Evolutionary conservation across 2,797 vertebrate genomes (phyloP).

Genomic region (Rhynchonycteris naso): DNA sequence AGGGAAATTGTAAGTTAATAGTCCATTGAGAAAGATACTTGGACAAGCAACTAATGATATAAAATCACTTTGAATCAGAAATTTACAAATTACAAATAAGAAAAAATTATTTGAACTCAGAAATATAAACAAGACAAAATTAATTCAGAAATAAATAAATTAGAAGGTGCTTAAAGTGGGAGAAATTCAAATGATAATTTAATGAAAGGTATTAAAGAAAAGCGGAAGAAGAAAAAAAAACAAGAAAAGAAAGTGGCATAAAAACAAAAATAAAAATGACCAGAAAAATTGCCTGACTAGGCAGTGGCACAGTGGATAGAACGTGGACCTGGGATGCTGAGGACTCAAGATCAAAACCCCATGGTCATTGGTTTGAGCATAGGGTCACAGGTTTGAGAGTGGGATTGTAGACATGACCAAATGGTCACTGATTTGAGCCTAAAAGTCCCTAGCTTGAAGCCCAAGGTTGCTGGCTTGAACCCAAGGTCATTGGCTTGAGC

Average conservation of each 20-base stretch:
- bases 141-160: neutral
- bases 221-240: neutral
- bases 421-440: no score
- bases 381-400: no score
- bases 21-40: neutral
- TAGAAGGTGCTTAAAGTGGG: neutral
- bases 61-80: neutral
- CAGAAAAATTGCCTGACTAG: neutral
- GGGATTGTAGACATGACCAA: no score
- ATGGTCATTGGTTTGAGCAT: no score
- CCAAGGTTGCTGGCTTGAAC: no score
- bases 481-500: no score
- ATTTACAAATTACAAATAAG: neutral
- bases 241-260: neutral
- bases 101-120: neutral
- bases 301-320: no score
- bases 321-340: no score
- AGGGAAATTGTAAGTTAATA: neutral
- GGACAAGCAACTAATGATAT: neutral
- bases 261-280: neutral
- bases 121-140: neutral
- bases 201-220: neutral
- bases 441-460: no score
- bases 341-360: no score
- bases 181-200: neutral